Evolutionary conservation across 2,797 vertebrate genomes (phyloP), one percentile per base, ranked within the genome.

Genomic region (Macropus fuliginosus): DNA sequence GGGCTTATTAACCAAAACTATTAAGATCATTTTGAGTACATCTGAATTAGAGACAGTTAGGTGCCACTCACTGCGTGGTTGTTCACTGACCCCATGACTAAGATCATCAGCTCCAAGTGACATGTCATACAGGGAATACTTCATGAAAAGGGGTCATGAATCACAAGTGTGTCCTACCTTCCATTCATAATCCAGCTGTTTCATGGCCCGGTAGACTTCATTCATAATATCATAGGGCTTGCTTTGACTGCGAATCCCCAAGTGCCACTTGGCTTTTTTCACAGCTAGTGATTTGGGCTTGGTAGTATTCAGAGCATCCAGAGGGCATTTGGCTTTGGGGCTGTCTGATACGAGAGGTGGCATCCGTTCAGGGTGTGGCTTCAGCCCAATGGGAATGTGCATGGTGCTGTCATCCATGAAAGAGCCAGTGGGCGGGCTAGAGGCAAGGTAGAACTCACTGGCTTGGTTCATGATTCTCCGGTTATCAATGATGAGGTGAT

Each of bases 191-290:
- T 98, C 99, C 94, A 99, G 99, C 93, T 99, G 99, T 91, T 99
- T 99, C 99, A 99, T 99, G 18, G 99, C 99, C 4, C 99, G 99
- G 98, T 99, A 99, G 92, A 99, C 99, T 98, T 99, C 99, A 0
- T 99, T 99, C 99, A 99, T 99, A 96, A 99, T 99, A 93, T 99
- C 99, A 3, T 99, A 99, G 0, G 99, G 99, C 87, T 99, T 99
- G 98, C 99, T 99, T 98, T 99, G 99, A 98, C 99, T 99, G 97
- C 99, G 99, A 98, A 99, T 99, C 1, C 99, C 99, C 95, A 99
- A 99, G 98, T 99, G 99, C 99, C 99, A 99, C 98, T 99, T 99
- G 96, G 99, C 99, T 98, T 99, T 99, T 98, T 99, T 99, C 95
- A 99, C 99, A 14, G 99, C 99, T 97, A 99, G 97, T 0, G 99